A percentile compares a stretch with the other conserved stretches of the same genome.
Evolutionary conservation across 2,797 vertebrate genomes (phyloP).

Genomic region (Leptoclinus maculatus): DNA sequence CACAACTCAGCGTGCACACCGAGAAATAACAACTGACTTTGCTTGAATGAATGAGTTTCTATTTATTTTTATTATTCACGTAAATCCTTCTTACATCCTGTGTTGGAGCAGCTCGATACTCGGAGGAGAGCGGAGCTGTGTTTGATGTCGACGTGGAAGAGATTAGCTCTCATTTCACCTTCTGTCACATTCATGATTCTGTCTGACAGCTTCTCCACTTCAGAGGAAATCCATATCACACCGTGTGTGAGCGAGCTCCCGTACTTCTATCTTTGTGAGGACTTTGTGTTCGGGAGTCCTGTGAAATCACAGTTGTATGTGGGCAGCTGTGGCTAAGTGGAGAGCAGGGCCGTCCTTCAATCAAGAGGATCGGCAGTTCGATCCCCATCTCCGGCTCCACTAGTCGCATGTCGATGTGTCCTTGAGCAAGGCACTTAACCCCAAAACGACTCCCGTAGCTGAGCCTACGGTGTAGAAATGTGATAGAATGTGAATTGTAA

Average conservation of each 20-base stretch:
- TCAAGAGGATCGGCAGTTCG: too few relatives aligned
- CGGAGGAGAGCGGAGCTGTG: background rate
- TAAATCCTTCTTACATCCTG: background rate
- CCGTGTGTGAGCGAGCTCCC: background rate
- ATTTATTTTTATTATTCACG: background rate
- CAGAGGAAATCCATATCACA: conserved; percentile 24
- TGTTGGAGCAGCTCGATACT: too few relatives aligned
- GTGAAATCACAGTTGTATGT: background rate
- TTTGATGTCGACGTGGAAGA: background rate
- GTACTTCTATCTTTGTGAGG: background rate
- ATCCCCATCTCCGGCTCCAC: too few relatives aligned
- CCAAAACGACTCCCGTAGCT: too few relatives aligned
- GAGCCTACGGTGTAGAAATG: too few relatives aligned
- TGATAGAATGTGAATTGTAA: too few relatives aligned
- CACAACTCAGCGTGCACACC: background rate
- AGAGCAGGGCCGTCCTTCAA: too few relatives aligned
- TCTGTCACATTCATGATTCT: conserved; percentile 30
- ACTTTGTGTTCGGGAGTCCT: background rate
- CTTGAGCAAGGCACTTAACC: too few relatives aligned
- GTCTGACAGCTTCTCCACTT: conserved; percentile 19
- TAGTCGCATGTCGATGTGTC: too few relatives aligned
- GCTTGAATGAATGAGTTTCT: too few relatives aligned
- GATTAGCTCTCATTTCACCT: conserved; percentile 33
- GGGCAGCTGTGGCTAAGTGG: too few relatives aligned
- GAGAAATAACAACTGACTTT: background rate